Evolutionary conservation across 30 jellyfish, hydroid and myxozoan genomes (phyloP).

Genomic region (Hydractinia echinata): DNA sequence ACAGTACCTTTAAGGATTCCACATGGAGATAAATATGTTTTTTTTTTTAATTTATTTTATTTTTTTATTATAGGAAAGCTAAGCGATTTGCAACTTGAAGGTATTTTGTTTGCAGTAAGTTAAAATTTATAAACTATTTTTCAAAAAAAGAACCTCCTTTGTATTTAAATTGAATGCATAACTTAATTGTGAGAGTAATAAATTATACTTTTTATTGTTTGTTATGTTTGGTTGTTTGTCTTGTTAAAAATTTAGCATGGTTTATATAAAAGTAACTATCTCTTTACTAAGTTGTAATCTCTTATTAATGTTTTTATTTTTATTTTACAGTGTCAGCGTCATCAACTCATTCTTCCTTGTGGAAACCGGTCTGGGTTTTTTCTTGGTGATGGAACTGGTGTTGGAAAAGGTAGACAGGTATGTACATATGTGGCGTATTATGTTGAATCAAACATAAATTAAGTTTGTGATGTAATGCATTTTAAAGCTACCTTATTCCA

Average conservation of each 20-base stretch:
- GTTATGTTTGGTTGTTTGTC: too few relatives aligned
- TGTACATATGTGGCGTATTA: not conserved
- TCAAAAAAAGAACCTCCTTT: too few relatives aligned
- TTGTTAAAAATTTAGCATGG: too few relatives aligned
- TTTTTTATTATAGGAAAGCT: conserved; percentile 48
- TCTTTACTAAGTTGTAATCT: not conserved
- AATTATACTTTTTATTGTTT: too few relatives aligned
- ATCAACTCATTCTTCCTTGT: conserved; percentile 64
- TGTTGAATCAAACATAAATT: not conserved
- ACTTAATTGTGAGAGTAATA: too few relatives aligned
- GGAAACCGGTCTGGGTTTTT: conserved; percentile 89
- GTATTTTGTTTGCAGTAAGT: conserved; percentile 83
- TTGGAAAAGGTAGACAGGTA: conserved; percentile 95
- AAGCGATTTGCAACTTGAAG: conserved; percentile 86
- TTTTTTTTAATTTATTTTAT: not conserved
- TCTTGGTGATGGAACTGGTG: conserved; percentile 97
- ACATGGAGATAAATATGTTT: not conserved
- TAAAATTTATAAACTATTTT: not conserved
- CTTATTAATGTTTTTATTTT: not conserved
- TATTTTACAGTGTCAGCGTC: conserved; percentile 62
- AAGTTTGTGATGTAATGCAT: not conserved
- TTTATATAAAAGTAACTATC: not conserved
- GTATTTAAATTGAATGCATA: too few relatives aligned
- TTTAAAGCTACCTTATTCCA: not conserved
- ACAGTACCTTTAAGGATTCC: too few relatives aligned